phyloP scores from a whole-genome alignment of 2,797 vertebrate species.

The Scyliorhinus canicula region DNA sequence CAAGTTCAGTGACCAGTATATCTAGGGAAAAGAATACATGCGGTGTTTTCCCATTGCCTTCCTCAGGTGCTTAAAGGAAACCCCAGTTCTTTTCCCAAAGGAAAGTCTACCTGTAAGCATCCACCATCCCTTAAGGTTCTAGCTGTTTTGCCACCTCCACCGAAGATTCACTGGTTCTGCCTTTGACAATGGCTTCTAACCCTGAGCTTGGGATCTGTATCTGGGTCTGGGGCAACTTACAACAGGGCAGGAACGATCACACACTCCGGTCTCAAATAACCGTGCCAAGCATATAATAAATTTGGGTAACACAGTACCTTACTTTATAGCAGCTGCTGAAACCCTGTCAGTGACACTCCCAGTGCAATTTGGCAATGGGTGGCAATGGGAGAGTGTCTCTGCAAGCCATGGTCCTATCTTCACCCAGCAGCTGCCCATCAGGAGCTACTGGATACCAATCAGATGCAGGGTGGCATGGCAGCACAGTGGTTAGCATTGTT shows the following conservation, averaged over 20 bases:
- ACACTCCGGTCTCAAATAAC: neutral
- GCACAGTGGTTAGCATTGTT: too few relatives aligned
- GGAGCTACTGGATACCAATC: neutral
- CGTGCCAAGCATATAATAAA: neutral
- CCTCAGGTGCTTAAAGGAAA: neutral
- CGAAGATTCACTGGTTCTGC: neutral
- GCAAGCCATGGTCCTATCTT: neutral
- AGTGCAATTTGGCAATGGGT: neutral
- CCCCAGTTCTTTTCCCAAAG: neutral
- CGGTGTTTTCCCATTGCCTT: neutral
- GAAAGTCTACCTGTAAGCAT: neutral
- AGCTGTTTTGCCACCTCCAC: neutral
- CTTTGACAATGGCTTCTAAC: neutral
- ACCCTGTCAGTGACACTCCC: neutral
- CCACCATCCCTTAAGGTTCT: neutral
- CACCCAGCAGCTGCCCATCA: too few relatives aligned
- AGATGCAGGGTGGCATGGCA: too few relatives aligned
- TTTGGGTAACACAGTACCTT: neutral
- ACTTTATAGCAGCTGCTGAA: neutral
- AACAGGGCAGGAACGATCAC: neutral
- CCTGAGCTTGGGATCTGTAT: neutral
- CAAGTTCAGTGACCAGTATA: neutral
- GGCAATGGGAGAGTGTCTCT: neutral
- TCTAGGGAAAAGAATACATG: neutral
- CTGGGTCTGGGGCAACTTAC: neutral